These are phyloP conservation scores for Nipponia nippon DNA, from an alignment of 2,113 vertebrate genomes.

Conservation along the genomic window DNA sequence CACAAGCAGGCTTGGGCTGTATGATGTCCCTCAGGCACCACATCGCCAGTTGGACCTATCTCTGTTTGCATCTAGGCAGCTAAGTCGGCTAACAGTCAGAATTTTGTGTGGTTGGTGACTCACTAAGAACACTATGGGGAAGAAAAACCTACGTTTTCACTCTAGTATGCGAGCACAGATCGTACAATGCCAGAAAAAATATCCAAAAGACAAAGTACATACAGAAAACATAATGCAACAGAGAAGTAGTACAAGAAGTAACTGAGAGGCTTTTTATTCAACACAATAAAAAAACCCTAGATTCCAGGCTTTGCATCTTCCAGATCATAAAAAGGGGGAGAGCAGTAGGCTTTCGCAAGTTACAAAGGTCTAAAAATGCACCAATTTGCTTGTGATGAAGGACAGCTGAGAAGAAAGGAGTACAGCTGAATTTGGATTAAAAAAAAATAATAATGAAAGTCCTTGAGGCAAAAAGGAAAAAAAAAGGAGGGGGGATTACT, in stretches of 20 bases:
- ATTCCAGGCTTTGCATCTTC: conserved; percentile 30
- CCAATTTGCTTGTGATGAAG: conserved; percentile 26
- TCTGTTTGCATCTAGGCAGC: not conserved
- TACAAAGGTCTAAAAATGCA: conserved; percentile 51
- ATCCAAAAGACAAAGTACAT: not conserved
- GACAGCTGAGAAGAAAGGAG: not conserved
- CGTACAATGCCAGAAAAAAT: not conserved
- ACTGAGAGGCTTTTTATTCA: not conserved
- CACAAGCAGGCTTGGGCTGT: not conserved
- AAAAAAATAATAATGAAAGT: not conserved
- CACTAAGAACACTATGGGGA: fast-evolving
- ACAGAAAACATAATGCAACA: no score
- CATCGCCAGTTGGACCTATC: not conserved
- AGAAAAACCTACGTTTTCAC: not conserved
- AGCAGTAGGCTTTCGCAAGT: conserved; percentile 49
- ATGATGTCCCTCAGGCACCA: not conserved
- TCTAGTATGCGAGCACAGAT: not conserved
- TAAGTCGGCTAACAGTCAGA: not conserved
- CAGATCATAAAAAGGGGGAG: not conserved
- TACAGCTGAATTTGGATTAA: conserved; percentile 11
- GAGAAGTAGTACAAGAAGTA: no score
- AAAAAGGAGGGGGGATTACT: not conserved
- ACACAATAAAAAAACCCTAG: not conserved
- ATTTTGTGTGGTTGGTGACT: not conserved
- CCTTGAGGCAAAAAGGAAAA: not conserved